Evolutionary conservation across 2,888 invertebrate genomes (phyloP), one percentile per base, ranked within the genome.

Genomic region (Stenolophus ochropezus): DNA sequence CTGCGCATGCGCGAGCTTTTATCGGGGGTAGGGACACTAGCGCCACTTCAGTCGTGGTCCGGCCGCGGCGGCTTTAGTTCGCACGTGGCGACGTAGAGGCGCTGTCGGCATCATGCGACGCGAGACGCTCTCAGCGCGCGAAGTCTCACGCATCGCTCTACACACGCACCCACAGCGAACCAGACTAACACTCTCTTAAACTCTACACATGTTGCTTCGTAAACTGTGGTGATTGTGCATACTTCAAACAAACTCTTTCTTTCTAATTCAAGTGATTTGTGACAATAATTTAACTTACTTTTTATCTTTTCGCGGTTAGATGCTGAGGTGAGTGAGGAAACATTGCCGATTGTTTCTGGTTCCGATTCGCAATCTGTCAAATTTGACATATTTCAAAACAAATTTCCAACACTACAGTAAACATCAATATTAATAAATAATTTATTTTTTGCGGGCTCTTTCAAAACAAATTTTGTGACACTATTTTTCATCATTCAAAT

Each of bases 1-100:
- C 2, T 14, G 42, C 77, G 77, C 79, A 51, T 51, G 71, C 74
- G 53, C 20, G 65, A 23, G 79, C 61, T 73, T 56, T 42, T n/a
- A n/a, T 33, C 47, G 6, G 33, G 27, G 65, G 65, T 69, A 27
- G 33, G 18, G 33, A 47, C n/a, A 73, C n/a, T 47, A 49, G 42
- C 20, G 42, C 14, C 33, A 69, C 69, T 61, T 42, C 69, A 69
- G 69, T 69, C 4, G 33, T 21, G 69, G 33, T 42, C 18, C 14
- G n/a, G 42, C 33, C 14, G 42, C 42, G 69, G 69, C 23, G 65
- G 33, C 21, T n/a, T 73, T 73, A 73, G 73, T 73, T 49, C 49
- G n/a, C 21, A 21, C 14, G 21, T 21, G 47, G 73, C 73, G 21
- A 8, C 49, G n/a, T 23, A 47, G 73, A 47, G 47, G 73, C 73